Base-by-base conservation (phyloP, 2,113 vertebrate species). In the Lepidiolamprologus cunningtoni region DNA sequence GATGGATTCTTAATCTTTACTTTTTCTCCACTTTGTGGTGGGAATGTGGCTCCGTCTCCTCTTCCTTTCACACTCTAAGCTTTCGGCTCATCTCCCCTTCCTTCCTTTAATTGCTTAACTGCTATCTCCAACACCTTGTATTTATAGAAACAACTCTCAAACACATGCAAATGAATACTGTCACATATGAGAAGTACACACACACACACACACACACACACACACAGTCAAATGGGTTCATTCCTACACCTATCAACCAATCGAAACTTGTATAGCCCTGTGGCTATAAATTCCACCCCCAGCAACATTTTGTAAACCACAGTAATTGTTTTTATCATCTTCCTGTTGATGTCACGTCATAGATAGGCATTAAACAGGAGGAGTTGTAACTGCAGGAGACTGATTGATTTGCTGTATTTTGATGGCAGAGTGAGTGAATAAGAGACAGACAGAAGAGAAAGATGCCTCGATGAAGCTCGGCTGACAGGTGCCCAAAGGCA, bases 101-200 rank as follows among this genome's bases (percentile, higher is more conserved):
- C 85, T 82, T 80, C 63, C 50, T 88, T 88, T 90, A 91, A 84
- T 88, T 63, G 57, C 89, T 89, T 85, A 84, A 87, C 85, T 90
- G 85, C 82, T 76, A 80, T 93, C 86, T 92, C 94, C 92, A 92
- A 93, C 95, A 96, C 94, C 91, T 93, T 31, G 50, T 96, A 96
- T 95, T 96, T 95, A 95, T 96, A 95, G 95, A 91, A 76, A n/a
- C 81, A 61, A 82, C 83, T 83, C 87, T 92, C 93, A 90, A 81
- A 82, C 91, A 91, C 90, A 87, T 86, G 88, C 86, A 89, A 86
- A 91, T 88, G 84, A 90, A 89, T 87, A 81, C 81, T 61, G 81
- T 90, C 81, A 80, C 91, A 79, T 26, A 58, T 23, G 71, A 83
- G 55, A 79, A 35, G 23, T 28, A 28, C 23, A 19, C 40, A n/a